Percentiles rank a stretch among this genome's conserved stretches.
These are phyloP conservation scores for Galbula dea DNA, from an alignment of 2,113 vertebrate genomes.

Conservation along the genomic window DNA sequence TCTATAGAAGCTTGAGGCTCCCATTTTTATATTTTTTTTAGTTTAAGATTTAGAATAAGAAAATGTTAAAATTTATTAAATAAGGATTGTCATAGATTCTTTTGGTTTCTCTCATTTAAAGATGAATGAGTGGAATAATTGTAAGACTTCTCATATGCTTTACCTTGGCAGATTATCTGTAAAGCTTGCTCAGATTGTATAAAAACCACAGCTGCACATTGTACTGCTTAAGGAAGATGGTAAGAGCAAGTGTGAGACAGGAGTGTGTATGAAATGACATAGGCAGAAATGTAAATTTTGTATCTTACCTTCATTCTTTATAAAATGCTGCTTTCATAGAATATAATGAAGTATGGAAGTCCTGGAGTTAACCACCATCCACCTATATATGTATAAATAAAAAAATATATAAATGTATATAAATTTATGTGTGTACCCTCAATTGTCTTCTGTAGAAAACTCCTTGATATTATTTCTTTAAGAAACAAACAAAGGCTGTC, in stretches of 20 bases:
- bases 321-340: background rate
- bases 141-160: background rate
- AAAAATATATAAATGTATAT: background rate
- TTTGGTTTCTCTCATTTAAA: background rate
- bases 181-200: background rate
- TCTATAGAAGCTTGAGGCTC: background rate
- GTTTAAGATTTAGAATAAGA: background rate
- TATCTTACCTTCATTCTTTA: background rate
- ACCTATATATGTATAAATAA: background rate
- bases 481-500: background rate
- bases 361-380: background rate
- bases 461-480: background rate
- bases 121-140: background rate
- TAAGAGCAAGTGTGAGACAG: background rate
- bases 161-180: background rate
- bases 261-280: background rate
- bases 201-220: background rate
- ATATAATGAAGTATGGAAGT: background rate
- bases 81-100: background rate
- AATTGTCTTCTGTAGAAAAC: background rate
- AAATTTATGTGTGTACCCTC: fast-evolving
- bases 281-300: background rate
- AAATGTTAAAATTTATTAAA: background rate
- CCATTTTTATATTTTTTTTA: background rate
- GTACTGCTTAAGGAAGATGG: background rate